Conservation (phyloP, 2,113 vertebrate genomes). For the Pelobates fuscus region DNA sequence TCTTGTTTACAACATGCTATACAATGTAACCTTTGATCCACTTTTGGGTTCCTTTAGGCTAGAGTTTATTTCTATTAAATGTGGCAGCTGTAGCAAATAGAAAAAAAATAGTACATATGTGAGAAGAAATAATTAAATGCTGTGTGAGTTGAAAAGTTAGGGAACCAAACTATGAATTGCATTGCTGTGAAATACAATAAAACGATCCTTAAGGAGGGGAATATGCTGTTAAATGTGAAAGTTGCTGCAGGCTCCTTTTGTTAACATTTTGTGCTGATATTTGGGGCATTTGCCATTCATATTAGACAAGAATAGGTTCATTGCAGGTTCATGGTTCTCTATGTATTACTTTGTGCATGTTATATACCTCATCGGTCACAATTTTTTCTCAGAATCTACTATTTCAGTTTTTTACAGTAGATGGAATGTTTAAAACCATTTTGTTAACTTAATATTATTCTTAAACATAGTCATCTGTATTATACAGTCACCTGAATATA, state of each 20-base stretch:
- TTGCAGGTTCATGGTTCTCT: conserved; percentile 32
- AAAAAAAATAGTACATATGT: conserved; percentile 27
- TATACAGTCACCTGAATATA: too few relatives aligned
- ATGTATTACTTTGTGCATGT: conserved; percentile 2
- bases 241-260: conserved; percentile 26
- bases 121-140: conserved; percentile 6
- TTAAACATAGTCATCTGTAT: too few relatives aligned
- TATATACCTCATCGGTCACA: conserved; percentile 33
- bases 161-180: conserved; percentile 37
- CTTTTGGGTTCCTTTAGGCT: conserved; percentile 17
- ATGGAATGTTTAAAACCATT: too few relatives aligned
- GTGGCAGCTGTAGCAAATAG: conserved; percentile 30
- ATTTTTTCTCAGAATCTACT: too few relatives aligned
- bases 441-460: too few relatives aligned
- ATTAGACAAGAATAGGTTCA: conserved; percentile 32
- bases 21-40: conserved; percentile 18
- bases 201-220: conserved; percentile 10
- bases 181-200: conserved; percentile 31
- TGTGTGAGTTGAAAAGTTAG: conserved; percentile 25
- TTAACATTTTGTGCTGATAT: conserved; percentile 21
- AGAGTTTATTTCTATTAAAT: conserved; percentile 40
- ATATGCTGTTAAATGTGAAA: conserved; percentile 23
- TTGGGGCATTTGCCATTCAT: conserved; percentile 32
- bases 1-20: background rate
- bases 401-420: too few relatives aligned